Percentiles rank a stretch among this genome's conserved stretches.
phyloP scores from a whole-genome alignment of 2,113 vertebrate genomes.

The Geococcyx californianus region DNA sequence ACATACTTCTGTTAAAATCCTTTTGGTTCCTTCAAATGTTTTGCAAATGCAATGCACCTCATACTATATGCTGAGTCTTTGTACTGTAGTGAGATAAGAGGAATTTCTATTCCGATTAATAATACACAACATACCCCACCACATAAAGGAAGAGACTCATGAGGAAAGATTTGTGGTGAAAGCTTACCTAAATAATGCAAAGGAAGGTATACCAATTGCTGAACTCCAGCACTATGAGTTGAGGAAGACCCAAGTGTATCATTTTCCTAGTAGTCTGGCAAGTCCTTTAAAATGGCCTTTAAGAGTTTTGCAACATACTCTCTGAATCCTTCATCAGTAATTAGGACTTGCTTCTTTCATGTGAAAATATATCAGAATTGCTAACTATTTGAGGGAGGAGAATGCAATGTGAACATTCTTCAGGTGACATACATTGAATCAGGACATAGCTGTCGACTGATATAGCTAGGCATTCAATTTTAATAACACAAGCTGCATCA shows the following conservation, averaged over 20 bases:
- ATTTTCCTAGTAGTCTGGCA: neutral
- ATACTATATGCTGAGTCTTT: neutral
- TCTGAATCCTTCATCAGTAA: slow-evolving; percentile 15
- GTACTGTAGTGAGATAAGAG: neutral
- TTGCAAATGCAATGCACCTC: neutral
- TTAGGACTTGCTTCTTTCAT: neutral
- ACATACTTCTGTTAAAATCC: neutral
- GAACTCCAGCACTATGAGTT: neutral
- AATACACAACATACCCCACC: neutral
- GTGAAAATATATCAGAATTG: slow-evolving; percentile 18
- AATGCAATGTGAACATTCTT: slow-evolving; percentile 12
- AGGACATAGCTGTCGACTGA: neutral
- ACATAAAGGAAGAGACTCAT: neutral
- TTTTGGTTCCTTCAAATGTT: neutral
- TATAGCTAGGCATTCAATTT: neutral
- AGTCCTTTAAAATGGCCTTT: neutral
- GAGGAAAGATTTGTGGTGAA: neutral
- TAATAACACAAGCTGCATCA: neutral
- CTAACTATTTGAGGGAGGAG: neutral
- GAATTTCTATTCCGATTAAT: neutral
- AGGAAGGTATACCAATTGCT: neutral
- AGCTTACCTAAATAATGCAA: neutral
- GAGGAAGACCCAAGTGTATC: neutral
- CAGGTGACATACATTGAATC: neutral
- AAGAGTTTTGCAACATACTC: neutral